Base-by-base conservation (phyloP, 2,797 vertebrate species). In the Rhinella marina region DNA sequence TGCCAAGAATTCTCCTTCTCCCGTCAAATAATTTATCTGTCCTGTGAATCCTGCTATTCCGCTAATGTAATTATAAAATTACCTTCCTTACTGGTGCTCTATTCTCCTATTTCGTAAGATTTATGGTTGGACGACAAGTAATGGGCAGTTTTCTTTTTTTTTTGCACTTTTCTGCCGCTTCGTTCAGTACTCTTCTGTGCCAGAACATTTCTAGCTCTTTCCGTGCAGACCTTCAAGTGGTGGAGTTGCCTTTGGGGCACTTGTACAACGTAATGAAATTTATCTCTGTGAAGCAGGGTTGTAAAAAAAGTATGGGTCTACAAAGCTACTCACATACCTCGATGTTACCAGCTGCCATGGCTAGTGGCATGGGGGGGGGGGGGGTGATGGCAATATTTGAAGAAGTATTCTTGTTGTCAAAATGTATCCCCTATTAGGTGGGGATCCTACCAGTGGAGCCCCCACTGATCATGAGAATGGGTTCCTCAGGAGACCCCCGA, bases 11-110 rank as follows among this genome's bases (percentile, higher is more conserved):
- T 80, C 56, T 87, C 68, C 79, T 23, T 75, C 77, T 52, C 57
- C 68, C 32, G 48, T 86, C 79, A 59, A 77, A 86, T 89, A 86
- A 89, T 89, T 82, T 86, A 86, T 89, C 88, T 76, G 68, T 81
- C 61, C 72, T 64, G 84, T 76, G 84, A 89, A 86, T 86, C 50
- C 79, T 77, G 78, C 84, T 57, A 86, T 89, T 86, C n/a, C 32
- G 70, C 78, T 86, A 86, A 89, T 89, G 88, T 89, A 89, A 86
- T 89, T 89, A 86, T 86, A 77, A 82, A 89, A 89, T 89, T 82
- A 89, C 88, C 88, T 86, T 86, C 68, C 57, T 84, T 89, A 59
- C 41, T 23, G 66, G 23, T 82, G 70, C 72, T 82, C 79, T 7
- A 41, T 84, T 32, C 70, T 19, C 5, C 21, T 66, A 48, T 68